Evolutionary conservation across 1,140 invertebrate species (phyloP).

Genomic region (Pseudomyrmex pallidus): DNA sequence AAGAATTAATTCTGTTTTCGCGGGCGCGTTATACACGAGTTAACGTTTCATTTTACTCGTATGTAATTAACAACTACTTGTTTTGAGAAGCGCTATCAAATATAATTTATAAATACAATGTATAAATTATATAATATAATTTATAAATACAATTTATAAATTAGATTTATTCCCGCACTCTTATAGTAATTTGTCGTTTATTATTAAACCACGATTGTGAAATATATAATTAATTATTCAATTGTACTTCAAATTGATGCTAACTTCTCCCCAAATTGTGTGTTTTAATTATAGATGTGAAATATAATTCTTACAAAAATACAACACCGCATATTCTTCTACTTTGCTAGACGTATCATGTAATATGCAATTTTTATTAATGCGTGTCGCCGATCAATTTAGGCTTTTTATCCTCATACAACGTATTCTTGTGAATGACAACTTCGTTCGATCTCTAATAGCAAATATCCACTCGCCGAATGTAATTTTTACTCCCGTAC

Average conservation of each 20-base stretch:
- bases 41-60: too few species aligned
- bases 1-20: constrained; percentile 2
- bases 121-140: too few species aligned
- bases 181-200: constrained; percentile 9
- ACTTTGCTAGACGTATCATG: too few species aligned
- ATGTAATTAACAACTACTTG: too few species aligned
- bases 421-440: constrained; percentile 39
- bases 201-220: constrained; percentile 33
- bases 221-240: constrained; percentile 40
- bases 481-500: constrained; percentile 29
- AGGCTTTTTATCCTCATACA: neutral
- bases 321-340: too few species aligned
- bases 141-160: too few species aligned
- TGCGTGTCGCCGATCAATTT: neutral
- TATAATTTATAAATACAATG: too few species aligned
- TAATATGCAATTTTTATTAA: too few species aligned
- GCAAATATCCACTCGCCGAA: constrained; percentile 19
- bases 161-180: neutral
- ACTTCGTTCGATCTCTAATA: constrained; percentile 16
- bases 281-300: constrained; percentile 1
- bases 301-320: neutral
- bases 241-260: constrained; percentile 23
- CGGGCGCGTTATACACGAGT: too few species aligned
- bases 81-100: too few species aligned
- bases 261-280: neutral